These are phyloP conservation scores for Elachura formosa DNA, from an alignment of 2,113 vertebrate species.

Conservation along the genomic window DNA sequence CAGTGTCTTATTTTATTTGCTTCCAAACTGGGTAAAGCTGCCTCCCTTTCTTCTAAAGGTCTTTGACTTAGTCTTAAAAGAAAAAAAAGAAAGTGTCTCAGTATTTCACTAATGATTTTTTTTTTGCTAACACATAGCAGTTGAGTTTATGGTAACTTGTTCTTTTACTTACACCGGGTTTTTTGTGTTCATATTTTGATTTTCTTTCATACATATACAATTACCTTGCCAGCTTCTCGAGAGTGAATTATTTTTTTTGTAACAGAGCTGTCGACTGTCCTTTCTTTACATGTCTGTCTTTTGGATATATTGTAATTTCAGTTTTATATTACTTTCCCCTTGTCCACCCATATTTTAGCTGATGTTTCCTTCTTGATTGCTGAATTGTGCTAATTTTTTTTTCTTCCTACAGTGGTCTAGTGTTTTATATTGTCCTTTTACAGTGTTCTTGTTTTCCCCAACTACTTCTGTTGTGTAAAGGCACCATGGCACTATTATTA, in stretches of 20 bases:
- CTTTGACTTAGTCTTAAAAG: not conserved
- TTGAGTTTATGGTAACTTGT: not conserved
- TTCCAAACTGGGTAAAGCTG: not conserved
- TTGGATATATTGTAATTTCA: not conserved
- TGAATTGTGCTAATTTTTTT: not conserved
- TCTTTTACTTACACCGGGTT: not conserved
- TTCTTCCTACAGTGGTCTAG: not conserved
- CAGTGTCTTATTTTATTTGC: not conserved
- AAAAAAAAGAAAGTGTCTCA: not conserved
- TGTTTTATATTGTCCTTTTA: not conserved
- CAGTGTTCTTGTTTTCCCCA: not conserved
- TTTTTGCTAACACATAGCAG: not conserved
- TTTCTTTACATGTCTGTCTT: not conserved
- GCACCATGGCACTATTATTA: not conserved
- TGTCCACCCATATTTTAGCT: slow-evolving; percentile 45
- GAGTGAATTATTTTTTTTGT: not conserved
- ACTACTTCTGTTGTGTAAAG: not conserved
- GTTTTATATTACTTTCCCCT: slow-evolving; percentile 50
- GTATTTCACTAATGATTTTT: not conserved
- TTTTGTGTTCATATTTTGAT: not conserved
- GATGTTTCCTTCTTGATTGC: slow-evolving; percentile 36
- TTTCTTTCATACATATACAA: not conserved
- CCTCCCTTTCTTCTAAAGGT: not conserved
- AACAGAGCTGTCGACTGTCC: not conserved
- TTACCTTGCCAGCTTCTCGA: not conserved